A percentile compares a stretch with the other conserved stretches of the same genome.
Evolutionary conservation across 2,113 vertebrate species (phyloP).

Genomic region (Cervus canadensis): DNA sequence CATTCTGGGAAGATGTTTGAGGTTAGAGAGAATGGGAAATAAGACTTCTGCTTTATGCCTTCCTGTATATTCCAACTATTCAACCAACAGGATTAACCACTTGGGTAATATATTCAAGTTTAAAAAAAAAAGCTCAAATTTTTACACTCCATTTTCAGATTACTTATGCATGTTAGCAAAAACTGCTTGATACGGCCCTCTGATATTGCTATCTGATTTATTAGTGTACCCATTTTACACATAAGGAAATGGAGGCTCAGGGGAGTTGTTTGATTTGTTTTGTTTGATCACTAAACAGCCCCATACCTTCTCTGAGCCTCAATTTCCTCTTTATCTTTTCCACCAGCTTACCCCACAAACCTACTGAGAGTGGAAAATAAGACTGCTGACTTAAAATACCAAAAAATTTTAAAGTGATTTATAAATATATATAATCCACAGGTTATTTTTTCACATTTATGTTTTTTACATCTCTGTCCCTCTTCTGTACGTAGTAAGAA

Average conservation of each 20-base stretch:
- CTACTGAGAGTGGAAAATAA: neutral
- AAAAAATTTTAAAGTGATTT: neutral
- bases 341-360: neutral
- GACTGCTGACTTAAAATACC: neutral
- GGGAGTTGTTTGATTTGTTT: neutral
- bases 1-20: rapidly evolving
- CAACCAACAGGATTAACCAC: too few relatives aligned
- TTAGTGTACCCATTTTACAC: neutral
- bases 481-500: neutral
- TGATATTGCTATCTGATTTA: neutral
- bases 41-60: neutral
- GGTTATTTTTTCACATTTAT: too few relatives aligned
- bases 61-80: neutral
- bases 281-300: neutral
- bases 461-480: neutral
- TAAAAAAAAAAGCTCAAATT: neutral
- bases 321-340: too few relatives aligned
- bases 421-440: neutral
- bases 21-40: neutral
- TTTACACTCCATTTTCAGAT: neutral
- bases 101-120: neutral
- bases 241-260: neutral
- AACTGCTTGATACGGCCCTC: rapidly evolving
- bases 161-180: too few relatives aligned
- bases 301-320: neutral